phyloP scores from a whole-genome alignment of 1,140 invertebrate genomes.

The Steinernema khuongi region DNA sequence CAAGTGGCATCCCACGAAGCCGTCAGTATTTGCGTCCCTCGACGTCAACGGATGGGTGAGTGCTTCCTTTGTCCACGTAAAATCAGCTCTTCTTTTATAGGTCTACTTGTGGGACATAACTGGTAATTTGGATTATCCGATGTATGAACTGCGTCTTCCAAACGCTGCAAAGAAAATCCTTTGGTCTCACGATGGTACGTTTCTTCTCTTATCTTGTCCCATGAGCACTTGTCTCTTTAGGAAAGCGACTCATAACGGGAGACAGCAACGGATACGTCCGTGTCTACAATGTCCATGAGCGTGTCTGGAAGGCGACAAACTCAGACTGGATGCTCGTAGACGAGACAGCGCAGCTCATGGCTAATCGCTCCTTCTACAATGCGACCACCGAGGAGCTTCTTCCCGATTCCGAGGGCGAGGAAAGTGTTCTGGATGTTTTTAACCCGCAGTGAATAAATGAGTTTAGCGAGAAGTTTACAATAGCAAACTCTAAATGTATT shows the following conservation, averaged over 20 bases:
- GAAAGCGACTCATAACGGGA: background rate
- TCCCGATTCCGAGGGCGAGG: too few relatives aligned
- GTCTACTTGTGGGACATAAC: background rate
- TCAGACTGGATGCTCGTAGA: too few relatives aligned
- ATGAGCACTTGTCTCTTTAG: background rate
- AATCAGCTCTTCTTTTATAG: background rate
- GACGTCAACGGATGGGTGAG: slow-evolving; percentile 4
- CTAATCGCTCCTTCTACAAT: too few relatives aligned
- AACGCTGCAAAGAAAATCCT: background rate
- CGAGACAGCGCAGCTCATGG: too few relatives aligned
- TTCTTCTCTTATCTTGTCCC: background rate
- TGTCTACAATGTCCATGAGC: background rate
- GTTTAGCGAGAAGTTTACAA: too few relatives aligned
- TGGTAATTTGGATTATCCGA: background rate
- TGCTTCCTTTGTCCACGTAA: background rate
- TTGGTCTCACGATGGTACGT: background rate
- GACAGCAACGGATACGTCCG: background rate
- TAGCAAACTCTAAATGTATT: too few relatives aligned
- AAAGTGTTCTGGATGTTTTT: too few relatives aligned
- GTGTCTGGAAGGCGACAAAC: background rate
- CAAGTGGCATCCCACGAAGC: background rate
- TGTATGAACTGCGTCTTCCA: background rate
- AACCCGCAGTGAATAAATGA: too few relatives aligned
- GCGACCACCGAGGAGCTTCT: too few relatives aligned
- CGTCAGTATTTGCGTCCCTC: background rate